Base-by-base conservation (phyloP, 2,113 vertebrate genomes). In the Carassius gibelio region DNA sequence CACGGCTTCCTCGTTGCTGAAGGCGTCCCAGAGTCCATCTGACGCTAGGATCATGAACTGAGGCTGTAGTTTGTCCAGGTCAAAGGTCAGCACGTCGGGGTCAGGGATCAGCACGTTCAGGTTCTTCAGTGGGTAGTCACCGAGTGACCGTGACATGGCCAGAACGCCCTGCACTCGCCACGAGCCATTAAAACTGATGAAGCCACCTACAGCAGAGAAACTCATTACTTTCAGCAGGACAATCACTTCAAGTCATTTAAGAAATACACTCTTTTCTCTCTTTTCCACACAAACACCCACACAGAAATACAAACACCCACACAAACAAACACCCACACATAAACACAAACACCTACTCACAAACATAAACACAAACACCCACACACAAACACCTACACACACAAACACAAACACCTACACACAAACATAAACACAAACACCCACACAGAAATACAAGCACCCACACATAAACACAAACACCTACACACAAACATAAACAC, bases 31-130 rank as follows among this genome's bases (percentile, higher is more conserved):
- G 86, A 99, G 96, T 36, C 98, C 98, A 11, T 99, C 98, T 0
- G 98, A 99, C 0, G 98, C 98, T 94, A 99, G 90, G 93, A 99
- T 99, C 97, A 99, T 98, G 94, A 99, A 99, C 92, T 98, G 95
- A 0, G 98, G 98, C 94, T 98, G 97, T 88, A 99, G 95, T 93
- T 97, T 98, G 95, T 96, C 95, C 93, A 99, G 95, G 94, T 99
- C 98, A 85, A 99, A 99, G 90, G 96, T 96, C 88, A 98, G 93
- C 89, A 99, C 94, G 83, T 99, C 98, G 0, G 98, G 98, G 80
- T 99, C 97, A 0, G 98, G 95, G 88, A 98, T 96, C 87, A 99
- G 94, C 75, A 99, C 98, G 0, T 99, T 99, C 59, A 99, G 96
- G 91, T 98, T 98, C 94, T 99, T 99, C 89, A 99, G 95, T 0